Percentiles rank a stretch among this genome's conserved stretches.
Conservation (phyloP, 2,888 invertebrate species). For the Anarsia innoxiella region DNA sequence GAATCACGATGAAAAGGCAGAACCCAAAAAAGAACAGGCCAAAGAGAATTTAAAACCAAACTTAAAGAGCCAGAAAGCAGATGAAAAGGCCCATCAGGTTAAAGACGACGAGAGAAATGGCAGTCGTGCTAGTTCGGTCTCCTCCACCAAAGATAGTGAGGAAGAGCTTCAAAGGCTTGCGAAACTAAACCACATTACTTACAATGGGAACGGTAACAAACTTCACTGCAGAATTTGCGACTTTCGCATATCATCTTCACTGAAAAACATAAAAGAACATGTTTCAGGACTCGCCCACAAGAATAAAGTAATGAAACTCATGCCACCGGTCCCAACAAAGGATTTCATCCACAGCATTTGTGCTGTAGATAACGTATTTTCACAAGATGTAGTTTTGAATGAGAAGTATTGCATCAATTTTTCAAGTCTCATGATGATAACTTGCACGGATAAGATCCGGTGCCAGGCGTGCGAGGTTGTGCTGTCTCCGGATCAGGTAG, state of each 20-base stretch:
- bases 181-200: constrained; percentile 19
- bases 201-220: constrained; percentile 10
- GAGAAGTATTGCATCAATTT: constrained; percentile 25
- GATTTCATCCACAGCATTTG: constrained; percentile 16
- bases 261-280: constrained; percentile 24
- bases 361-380: constrained; percentile 13
- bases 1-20: not conserved
- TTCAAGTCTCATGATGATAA: constrained; percentile 22
- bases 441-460: constrained; percentile 1
- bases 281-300: constrained; percentile 20
- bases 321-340: constrained; percentile 10
- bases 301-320: constrained; percentile 12
- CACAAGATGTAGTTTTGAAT: constrained; percentile 28
- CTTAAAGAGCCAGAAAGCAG: not conserved
- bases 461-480: constrained; percentile 24
- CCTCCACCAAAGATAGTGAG: constrained; percentile 10
- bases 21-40: not conserved
- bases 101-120: constrained; percentile 7
- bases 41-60: not conserved
- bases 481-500: constrained; percentile 5
- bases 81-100: constrained; percentile 3
- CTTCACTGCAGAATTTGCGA: constrained; percentile 24
- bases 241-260: constrained; percentile 15
- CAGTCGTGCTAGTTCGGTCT: constrained; percentile 7
- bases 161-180: constrained; percentile 19